Base-by-base conservation (phyloP, 1,140 invertebrate genomes). In the Vanessa tameamea region DNA sequence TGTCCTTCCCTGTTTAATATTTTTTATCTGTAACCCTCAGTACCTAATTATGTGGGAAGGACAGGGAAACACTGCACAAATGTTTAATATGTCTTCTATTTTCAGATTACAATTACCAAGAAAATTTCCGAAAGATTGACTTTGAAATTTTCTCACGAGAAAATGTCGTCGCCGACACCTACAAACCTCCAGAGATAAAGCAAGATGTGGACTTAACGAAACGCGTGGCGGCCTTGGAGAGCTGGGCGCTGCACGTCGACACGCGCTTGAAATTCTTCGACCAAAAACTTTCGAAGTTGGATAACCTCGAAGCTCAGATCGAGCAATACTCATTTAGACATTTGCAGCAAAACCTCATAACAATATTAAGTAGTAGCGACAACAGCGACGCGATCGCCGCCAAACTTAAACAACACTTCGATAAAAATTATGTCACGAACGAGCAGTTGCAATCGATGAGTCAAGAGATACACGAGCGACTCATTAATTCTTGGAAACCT, bases 401-500 rank as follows among this genome's bases (percentile, higher is more conserved):
- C 0, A 90, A 89, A 73, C 53, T 92, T 11, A 91, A 88, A 59
- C 57, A 69, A 0, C 82, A 89, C 43, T 92, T 92, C 64, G 91
- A 92, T 63, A 77, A 83, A 43, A 75, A 85, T 23, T 92, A 92
- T 64, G 75, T 91, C 1, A 82, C 82, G 5, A 87, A 84, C 14
- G 87, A 88, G 6, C 79, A 89, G 53, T 84, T 89, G 82, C 80
- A 87, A 61, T 47, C 65, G 3, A 73, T 91, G 57, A 88, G 85
- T 69, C 80, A 78, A 47, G 86, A 91, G 64, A 84, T 92, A 47
- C 85, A 91, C 51, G 92, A 93, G 55, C 82, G 76, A 57, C 84
- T 82, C 82, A 90, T 86, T 75, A 85, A 78, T 77, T 91, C 87
- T 64, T 94, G 89, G 94, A 93, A 83, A 86, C 93, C 79, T 57